Base-by-base conservation (phyloP, 2,113 vertebrate species). In the Felis catus region DNA sequence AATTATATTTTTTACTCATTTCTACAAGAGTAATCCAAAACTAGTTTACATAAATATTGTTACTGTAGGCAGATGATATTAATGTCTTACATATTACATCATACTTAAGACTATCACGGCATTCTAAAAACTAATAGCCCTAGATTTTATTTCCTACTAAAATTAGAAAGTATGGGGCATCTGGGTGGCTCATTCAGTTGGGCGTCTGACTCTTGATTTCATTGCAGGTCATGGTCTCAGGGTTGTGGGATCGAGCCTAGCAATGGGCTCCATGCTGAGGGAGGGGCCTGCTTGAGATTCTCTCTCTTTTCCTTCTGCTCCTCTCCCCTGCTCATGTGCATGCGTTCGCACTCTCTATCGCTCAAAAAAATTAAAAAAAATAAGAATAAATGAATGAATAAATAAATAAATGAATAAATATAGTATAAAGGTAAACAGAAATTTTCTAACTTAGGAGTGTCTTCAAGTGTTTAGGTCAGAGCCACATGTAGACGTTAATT, bases 111-210 rank as follows among this genome's bases (percentile, higher is more conserved):
- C 19, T 74, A 0, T 33, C 13, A 88, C 4, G 11, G 5, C 45
- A 0, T 79, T 84, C 12, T 73, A 82, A 81, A 94, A 90, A 45
- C 41, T 61, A n/a, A 4, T 70, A 73, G 11, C 7, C 12, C 87
- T 48, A 61, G 10, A 65, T 89, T 96, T 92, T 89, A 82, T 86
- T 70, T 97, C 94, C 9, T 63, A 19, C 29, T 91, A 91, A 95
- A 88, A 89, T 88, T 70, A 94, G 31, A 79, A 41, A 23, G 21
- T 23, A 23, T 61, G 58, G 58, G 58, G 21, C 7, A 9, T 61
- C 7, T 7, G 18, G 8, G 19, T 61, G 58, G 18, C 21, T 23
- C 6, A 23, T 9, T 61, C 19, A 61, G 58, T 61, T 61, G 58
- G 58, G 21, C 1, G 7, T 61, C 58, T 61, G 3, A 61, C 58